Percentiles rank a stretch among this genome's conserved stretches.
Evolutionary conservation across 2,888 invertebrate genomes (phyloP).

Genomic region (Oscheius sp.): DNA sequence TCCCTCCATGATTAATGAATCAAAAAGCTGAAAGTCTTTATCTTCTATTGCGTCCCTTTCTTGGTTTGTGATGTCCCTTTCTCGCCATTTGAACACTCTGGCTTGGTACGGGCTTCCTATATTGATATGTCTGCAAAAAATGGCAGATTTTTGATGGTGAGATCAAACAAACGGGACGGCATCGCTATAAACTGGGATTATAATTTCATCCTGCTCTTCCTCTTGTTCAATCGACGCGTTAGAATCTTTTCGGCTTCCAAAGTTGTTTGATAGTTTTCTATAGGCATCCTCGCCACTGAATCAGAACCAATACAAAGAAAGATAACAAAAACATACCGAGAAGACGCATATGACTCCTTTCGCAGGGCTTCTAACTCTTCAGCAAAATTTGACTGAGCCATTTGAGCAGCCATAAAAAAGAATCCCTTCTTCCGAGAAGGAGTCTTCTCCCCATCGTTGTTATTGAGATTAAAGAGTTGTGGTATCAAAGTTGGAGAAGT

Average conservation of each 20-base stretch:
- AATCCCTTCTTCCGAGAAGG: constrained; percentile 56
- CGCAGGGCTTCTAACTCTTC: constrained; percentile 63
- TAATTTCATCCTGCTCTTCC: constrained; percentile 36
- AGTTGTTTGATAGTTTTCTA: constrained; percentile 5
- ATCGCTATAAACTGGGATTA: constrained; percentile 34
- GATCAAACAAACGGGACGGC: constrained; percentile 44
- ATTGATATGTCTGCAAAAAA: constrained; percentile 53
- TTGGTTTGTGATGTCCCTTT: constrained; percentile 53
- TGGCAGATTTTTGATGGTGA: background rate
- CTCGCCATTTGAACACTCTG: constrained; percentile 66
- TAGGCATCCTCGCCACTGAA: constrained; percentile 25
- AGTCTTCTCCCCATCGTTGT: constrained; percentile 18
- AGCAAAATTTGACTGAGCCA: constrained; percentile 37
- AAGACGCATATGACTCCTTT: constrained; percentile 61
- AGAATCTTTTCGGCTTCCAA: constrained; percentile 29
- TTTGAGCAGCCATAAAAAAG: constrained; percentile 40
- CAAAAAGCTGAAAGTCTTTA: constrained; percentile 62
- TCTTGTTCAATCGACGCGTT: constrained; percentile 43
- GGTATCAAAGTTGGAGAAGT: background rate
- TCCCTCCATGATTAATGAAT: constrained; percentile 55
- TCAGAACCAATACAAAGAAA: background rate
- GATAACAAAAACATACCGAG: background rate
- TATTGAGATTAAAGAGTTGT: background rate
- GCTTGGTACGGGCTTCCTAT: constrained; percentile 61
- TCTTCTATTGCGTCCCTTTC: constrained; percentile 62